Conservation (phyloP, 35 echinoderm and acorn worm species). For the Patiria miniata region DNA sequence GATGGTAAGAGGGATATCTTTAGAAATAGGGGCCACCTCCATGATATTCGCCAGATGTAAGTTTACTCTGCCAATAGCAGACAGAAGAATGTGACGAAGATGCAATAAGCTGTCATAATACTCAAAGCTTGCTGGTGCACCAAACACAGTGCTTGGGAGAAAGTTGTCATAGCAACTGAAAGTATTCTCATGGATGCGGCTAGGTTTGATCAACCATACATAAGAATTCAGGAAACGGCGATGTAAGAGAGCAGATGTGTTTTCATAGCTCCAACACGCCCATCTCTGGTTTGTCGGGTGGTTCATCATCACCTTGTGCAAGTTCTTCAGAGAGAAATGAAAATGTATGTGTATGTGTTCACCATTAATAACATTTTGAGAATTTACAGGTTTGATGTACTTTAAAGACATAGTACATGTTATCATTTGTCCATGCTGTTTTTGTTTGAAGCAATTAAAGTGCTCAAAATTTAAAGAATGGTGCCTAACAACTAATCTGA, state of each 20-base stretch:
- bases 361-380: no score
- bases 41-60: background rate
- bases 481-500: no score
- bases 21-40: background rate
- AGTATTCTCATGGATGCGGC: constrained; percentile 46
- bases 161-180: constrained; percentile 84
- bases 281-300: background rate
- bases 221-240: constrained; percentile 40
- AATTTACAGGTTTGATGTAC: no score
- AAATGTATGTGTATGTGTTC: no score
- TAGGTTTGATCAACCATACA: constrained; percentile 56
- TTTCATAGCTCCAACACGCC: constrained; percentile 32
- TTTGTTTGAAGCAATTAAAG: no score
- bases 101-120: constrained; percentile 49
- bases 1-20: constrained; percentile 36
- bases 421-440: no score
- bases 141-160: constrained; percentile 36
- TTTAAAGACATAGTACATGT: no score
- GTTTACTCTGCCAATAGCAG: constrained; percentile 25
- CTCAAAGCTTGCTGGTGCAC: constrained; percentile 44
- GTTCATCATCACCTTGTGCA: background rate
- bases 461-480: no score
- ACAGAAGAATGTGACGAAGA: constrained; percentile 28
- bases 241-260: background rate
- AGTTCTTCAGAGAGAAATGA: constrained; percentile 26